Conservation (phyloP, 2,797 vertebrate genomes). For the Triplophysa bombifrons region DNA sequence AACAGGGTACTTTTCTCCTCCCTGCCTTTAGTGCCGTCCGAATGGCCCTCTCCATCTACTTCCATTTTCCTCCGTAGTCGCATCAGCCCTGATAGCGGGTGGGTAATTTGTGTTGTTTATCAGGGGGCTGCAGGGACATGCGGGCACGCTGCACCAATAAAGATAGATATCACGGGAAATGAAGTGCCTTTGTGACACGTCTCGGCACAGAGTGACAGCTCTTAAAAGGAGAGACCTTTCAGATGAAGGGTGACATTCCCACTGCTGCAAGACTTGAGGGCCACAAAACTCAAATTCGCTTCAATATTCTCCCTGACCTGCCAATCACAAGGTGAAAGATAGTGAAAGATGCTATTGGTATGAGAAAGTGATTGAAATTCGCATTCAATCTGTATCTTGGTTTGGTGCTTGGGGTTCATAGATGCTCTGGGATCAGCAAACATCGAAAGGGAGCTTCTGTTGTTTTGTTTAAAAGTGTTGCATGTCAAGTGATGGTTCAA, state of each 20-base stretch:
- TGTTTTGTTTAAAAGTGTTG: too few relatives aligned
- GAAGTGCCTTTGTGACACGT: constrained; percentile 56
- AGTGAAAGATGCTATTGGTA: neutral
- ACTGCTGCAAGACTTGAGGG: constrained; percentile 16
- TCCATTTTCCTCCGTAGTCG: neutral
- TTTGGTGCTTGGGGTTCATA: constrained; percentile 4
- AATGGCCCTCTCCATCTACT: constrained; percentile 6
- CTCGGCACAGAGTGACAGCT: constrained; percentile 1
- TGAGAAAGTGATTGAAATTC: constrained; percentile 8
- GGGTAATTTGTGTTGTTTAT: constrained; percentile 50
- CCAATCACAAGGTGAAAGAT: constrained; percentile 26
- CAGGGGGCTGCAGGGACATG: constrained; percentile 15
- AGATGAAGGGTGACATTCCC: constrained; percentile 38
- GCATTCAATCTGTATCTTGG: neutral
- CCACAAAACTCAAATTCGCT: constrained; percentile 20
- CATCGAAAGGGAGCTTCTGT: too few relatives aligned
- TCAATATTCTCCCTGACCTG: constrained; percentile 23
- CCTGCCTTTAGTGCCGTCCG: constrained; percentile 61
- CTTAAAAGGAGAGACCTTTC: constrained; percentile 23
- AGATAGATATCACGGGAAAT: constrained; percentile 72
- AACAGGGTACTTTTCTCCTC: neutral
- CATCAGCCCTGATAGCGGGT: constrained; percentile 25
- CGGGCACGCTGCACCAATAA: constrained; percentile 65
- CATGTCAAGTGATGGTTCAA: too few relatives aligned
- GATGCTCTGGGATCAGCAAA: too few relatives aligned